phyloP scores from a whole-genome alignment of 2,888 invertebrate genomes.

The Hemistola chrysoprasaria region DNA sequence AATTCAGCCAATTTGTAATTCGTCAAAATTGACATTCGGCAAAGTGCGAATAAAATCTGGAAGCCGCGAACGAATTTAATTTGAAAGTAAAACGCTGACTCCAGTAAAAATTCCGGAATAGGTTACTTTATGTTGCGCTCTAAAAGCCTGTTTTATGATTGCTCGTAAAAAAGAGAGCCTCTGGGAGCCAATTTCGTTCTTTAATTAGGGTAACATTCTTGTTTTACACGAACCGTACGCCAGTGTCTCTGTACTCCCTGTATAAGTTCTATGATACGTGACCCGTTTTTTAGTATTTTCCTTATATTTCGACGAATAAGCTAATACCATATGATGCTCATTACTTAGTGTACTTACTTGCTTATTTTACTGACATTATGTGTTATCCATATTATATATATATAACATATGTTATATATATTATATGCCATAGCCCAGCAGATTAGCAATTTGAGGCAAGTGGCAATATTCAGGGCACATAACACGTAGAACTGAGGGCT shows the following conservation, averaged over 20 bases:
- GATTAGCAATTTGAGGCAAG: too few species aligned
- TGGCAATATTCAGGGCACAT: too few species aligned
- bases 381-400: too few species aligned
- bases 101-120: constrained; percentile 56
- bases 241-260: constrained; percentile 13
- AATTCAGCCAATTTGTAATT: constrained; percentile 24
- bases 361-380: too few species aligned
- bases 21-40: constrained; percentile 36
- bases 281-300: constrained; percentile 2
- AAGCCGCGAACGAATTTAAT: constrained; percentile 54
- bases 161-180: constrained; percentile 65
- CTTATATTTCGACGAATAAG: constrained; percentile 1
- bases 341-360: not conserved
- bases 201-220: constrained; percentile 68
- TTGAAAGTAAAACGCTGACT: constrained; percentile 54
- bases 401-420: too few species aligned
- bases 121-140: constrained; percentile 62
- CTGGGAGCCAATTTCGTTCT: constrained; percentile 65
- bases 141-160: constrained; percentile 72
- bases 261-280: constrained; percentile 16
- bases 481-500: too few species aligned
- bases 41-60: constrained; percentile 44
- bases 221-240: constrained; percentile 50
- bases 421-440: too few species aligned
- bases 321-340: constrained; percentile 4